Evolutionary conservation across 1,140 invertebrate species (phyloP).

Genomic region (Drosophila yakuba): DNA sequence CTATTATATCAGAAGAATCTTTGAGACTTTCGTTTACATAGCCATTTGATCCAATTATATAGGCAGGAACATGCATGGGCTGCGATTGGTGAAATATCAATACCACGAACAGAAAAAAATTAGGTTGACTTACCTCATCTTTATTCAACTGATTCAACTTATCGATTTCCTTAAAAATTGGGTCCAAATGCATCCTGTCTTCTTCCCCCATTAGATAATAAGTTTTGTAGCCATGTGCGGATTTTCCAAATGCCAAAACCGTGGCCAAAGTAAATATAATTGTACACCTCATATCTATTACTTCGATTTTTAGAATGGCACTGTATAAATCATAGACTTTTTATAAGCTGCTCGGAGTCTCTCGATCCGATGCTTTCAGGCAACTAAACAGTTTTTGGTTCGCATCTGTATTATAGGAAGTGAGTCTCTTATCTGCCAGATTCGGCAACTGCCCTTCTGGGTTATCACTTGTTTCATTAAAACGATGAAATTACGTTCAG

Average conservation of each 20-base stretch:
- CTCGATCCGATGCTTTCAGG: not conserved
- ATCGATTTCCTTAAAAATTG: not conserved
- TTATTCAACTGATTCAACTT: not conserved
- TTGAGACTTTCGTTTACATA: not conserved
- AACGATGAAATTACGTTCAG: not conserved
- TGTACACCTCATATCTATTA: not conserved
- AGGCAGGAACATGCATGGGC: not conserved
- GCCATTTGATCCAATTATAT: not conserved
- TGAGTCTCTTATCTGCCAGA: not conserved
- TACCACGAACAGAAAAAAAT: not conserved
- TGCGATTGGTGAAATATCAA: not conserved
- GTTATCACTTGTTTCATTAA: not conserved
- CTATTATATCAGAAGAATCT: not conserved
- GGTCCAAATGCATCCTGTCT: not conserved
- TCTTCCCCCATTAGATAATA: not conserved
- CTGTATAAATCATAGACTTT: no score
- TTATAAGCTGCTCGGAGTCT: not conserved
- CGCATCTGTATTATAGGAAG: not conserved
- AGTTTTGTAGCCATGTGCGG: not conserved
- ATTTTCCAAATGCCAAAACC: not conserved
- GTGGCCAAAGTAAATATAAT: not conserved
- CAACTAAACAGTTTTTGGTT: not conserved
- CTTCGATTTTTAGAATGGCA: no score
- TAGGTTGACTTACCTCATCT: not conserved
- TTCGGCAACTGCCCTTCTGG: not conserved